phyloP scores from a whole-genome alignment of 2,888 invertebrate genomes.

The Drosophila anomalata region DNA sequence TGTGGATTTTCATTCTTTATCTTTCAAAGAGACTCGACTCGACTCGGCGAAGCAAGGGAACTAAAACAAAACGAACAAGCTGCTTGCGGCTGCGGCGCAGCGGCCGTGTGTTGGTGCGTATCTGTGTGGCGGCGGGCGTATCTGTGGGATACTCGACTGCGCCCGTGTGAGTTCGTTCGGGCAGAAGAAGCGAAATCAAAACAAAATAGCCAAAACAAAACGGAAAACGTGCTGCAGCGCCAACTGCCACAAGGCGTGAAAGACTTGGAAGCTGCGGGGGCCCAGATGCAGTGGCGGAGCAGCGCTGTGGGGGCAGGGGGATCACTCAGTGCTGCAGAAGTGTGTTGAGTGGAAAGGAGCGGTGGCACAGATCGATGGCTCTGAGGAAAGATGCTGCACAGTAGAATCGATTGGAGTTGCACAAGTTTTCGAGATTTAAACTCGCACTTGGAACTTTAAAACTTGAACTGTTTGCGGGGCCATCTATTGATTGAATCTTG shows the following conservation, averaged over 20 bases:
- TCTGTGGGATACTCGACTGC: conserved; percentile 19
- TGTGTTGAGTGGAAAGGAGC: conserved; percentile 17
- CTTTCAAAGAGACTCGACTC: conserved; percentile 50
- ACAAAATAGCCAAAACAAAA: conserved; percentile 66
- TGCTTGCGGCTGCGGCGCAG: conserved; percentile 18
- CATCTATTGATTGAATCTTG: too few relatives aligned
- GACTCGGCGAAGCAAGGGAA: conserved; percentile 68
- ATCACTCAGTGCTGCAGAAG: background rate
- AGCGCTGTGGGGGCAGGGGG: background rate
- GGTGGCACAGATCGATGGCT: conserved; percentile 26
- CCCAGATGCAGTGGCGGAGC: conserved; percentile 19
- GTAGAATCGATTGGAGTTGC: background rate
- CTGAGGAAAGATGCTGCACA: conserved; percentile 3
- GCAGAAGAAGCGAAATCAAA: conserved; percentile 72
- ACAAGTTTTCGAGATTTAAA: background rate
- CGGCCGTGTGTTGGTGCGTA: conserved; percentile 11
- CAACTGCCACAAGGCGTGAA: conserved; percentile 53
- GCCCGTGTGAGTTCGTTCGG: conserved; percentile 27
- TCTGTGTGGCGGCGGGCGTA: conserved; percentile 19
- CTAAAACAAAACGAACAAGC: conserved; percentile 72
- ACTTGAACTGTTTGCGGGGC: background rate
- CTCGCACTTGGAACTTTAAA: background rate
- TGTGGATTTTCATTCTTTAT: conserved; percentile 65
- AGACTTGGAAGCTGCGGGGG: conserved; percentile 33
- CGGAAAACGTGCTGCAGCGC: conserved; percentile 73